Percentiles rank a stretch among this genome's conserved stretches.
phyloP scores from a whole-genome alignment of 2,797 vertebrate species.

The Trematomus bernacchii region DNA sequence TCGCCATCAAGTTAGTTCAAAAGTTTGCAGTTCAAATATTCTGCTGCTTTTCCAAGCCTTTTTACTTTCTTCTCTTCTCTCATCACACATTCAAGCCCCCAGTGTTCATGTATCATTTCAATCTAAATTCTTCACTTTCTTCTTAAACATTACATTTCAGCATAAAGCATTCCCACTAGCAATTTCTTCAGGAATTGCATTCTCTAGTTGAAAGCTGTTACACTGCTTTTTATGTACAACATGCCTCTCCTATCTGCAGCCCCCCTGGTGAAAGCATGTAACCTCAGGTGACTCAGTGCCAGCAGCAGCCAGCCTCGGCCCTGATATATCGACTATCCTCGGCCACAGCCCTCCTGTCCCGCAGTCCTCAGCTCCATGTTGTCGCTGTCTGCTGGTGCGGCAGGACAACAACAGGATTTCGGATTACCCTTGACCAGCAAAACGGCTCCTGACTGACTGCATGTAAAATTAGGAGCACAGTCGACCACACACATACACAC shows the following conservation, averaged over 20 bases:
- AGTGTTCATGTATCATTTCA: too few species aligned
- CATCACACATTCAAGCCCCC: too few species aligned
- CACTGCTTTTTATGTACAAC: constrained; percentile 34
- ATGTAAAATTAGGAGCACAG: constrained; percentile 72
- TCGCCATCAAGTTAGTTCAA: too few species aligned
- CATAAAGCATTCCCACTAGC: too few species aligned
- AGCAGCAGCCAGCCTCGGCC: constrained; percentile 48
- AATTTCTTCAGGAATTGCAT: too few species aligned
- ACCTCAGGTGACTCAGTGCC: constrained; percentile 65
- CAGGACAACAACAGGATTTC: constrained; percentile 80
- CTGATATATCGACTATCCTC: constrained; percentile 61
- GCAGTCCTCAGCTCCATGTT: constrained; percentile 76
- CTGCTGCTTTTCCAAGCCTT: too few species aligned
- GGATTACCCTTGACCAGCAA: constrained; percentile 84
- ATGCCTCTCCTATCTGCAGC: constrained; percentile 47
- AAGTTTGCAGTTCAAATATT: too few species aligned
- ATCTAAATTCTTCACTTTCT: too few species aligned
- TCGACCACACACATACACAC: constrained; percentile 41
- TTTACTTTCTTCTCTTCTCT: too few species aligned
- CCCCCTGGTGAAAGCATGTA: constrained; percentile 51
- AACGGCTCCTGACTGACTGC: constrained; percentile 67
- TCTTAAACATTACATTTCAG: too few species aligned
- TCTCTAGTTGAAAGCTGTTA: constrained; percentile 16
- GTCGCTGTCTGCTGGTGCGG: constrained; percentile 77
- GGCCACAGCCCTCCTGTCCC: constrained; percentile 79